A percentile compares a stretch with the other conserved stretches of the same genome.
Conservation (phyloP, 2,113 vertebrate species). For the Mohoua ochrocephala region DNA sequence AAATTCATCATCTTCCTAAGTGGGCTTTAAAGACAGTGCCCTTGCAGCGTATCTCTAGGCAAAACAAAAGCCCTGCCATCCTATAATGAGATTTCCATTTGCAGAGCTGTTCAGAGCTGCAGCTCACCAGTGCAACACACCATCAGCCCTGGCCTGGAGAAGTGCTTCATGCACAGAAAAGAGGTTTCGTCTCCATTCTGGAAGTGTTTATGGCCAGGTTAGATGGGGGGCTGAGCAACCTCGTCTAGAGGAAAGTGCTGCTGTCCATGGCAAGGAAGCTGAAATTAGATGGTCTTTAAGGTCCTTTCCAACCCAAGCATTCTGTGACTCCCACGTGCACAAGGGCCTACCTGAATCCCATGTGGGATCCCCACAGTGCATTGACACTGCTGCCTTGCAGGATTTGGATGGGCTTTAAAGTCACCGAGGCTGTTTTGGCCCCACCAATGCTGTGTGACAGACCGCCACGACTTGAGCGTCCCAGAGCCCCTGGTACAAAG, state of each 20-base stretch:
- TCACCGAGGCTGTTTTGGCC: not conserved
- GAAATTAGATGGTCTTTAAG: not conserved
- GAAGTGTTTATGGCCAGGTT: not conserved
- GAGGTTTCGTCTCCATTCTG: not conserved
- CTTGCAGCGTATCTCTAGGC: fast-evolving
- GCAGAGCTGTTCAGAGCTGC: not conserved
- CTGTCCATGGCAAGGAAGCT: not conserved
- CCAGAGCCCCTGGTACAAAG: not conserved
- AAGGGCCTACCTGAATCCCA: fast-evolving
- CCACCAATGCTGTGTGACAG: not conserved
- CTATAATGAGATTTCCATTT: not conserved
- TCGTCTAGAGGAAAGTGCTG: not conserved
- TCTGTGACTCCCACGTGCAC: fast-evolving
- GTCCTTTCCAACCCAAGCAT: not conserved
- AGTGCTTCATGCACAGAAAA: not conserved
- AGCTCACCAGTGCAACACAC: fast-evolving
- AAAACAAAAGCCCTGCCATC: not conserved
- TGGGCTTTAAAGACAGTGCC: not conserved
- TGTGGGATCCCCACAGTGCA: fast-evolving
- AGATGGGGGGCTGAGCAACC: not conserved
- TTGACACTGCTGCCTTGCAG: not conserved
- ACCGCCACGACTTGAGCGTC: not conserved
- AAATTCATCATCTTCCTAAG: not conserved
- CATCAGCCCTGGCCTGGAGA: not conserved
- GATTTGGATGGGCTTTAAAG: not conserved